Evolutionary conservation across 2,113 vertebrate genomes (phyloP), one percentile per base, ranked within the genome.

Genomic region (Cololabis saira): DNA sequence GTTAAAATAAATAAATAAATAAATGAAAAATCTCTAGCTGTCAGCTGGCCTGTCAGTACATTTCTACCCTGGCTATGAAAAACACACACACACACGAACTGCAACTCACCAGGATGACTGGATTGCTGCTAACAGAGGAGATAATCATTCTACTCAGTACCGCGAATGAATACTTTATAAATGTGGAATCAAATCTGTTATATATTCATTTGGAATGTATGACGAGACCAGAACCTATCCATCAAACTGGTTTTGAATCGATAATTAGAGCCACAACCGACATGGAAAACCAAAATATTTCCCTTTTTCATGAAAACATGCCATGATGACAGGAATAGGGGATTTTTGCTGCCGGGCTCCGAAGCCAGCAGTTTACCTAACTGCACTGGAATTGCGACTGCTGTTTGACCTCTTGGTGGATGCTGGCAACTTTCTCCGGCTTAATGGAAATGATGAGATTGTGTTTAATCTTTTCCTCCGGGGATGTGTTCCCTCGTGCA

Each of bases 11-110:
- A 11, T 14, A 15, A n/a, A 44, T 42, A 47, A 47, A 47, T 15
- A 45, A 18, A 4, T 13, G 1, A 44, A 69, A 76, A 86, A 90
- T 88, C 72, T 83, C 63, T 67, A 37, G 74, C 83, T 79, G 88
- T 86, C 89, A 77, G 80, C 87, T 67, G 72, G 80, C 80, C 73
- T 83, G 80, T 85, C 84, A 73, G 66, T 42, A 17, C 71, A 69
- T 59, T n/a, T 71, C 70, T 16, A 14, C 56, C 59, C 57, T 72
- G 65, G 66, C 60, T 67, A 71, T 59, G 71, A 62, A 83, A 74
- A 12, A n/a, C 24, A 27, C 53, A 56, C 55, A 63, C 66, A 62
- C 40, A 24, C 21, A 61, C 19, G 37, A 71, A 63, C 42, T 61
- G 19, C 62, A 65, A 76, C 43, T 73, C 43, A 50, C 33, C 52